Evolutionary conservation across 1,140 invertebrate species (phyloP), one percentile per base, ranked within the genome.

Genomic region (Zophobas morio): DNA sequence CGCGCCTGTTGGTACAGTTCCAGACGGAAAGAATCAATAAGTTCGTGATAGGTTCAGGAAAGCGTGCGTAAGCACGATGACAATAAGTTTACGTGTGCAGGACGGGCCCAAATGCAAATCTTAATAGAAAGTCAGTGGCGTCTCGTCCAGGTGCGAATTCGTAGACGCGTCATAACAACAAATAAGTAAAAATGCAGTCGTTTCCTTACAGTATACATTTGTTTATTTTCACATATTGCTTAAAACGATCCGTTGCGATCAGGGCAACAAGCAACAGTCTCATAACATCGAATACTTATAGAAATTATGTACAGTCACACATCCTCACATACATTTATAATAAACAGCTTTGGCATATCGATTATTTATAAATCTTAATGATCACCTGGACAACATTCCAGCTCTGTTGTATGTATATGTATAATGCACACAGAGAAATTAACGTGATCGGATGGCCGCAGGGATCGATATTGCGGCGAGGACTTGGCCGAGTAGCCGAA

Each of bases 231-330:
- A 84, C 80, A 84, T 81, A 82, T 85, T 81, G 82, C 83, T 82
- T 82, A 81, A 80, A 82, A 81, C 70, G 63, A 78, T 76, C 56
- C 73, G 77, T 80, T 81, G 74, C 78, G 75, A 79, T 53, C 73
- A 70, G 51, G 74, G 81, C 79, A 79, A 80, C 79, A 83, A 83
- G 84, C 83, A 86, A 86, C 84, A 86, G 83, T 86, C 85, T 84
- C 82, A 80, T 84, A 85, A 85, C 84, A 85, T 84, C 79, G 82
- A 84, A 83, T 84, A 84, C 81, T 84, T 84, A 84, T 81, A 78
- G 60, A 76, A 74, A 54, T 73, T 80, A 80, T 82, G 60, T 81
- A 82, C 82, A 83, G 57, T 77, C 80, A 82, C 75, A 79, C 81
- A 79, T 80, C 49, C 77, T 76, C 72, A 77, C 78, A 80, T 82